Evolutionary conservation across 1,140 invertebrate genomes (phyloP), one percentile per base, ranked within the genome.

Genomic region (Pseudobourletiella spinata): DNA sequence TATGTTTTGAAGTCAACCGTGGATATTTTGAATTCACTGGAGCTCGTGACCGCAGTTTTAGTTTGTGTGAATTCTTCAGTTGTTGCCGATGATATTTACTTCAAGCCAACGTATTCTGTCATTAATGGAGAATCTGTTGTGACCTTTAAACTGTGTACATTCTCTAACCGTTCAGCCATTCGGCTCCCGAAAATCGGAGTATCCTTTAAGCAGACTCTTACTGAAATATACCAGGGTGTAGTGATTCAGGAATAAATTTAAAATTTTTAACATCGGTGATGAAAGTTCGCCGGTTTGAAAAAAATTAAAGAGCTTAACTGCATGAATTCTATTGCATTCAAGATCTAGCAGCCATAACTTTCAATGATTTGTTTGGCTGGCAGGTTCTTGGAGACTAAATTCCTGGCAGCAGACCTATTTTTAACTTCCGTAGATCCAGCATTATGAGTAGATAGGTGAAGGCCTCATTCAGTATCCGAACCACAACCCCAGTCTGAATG

Each of bases 81-180:
- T 20, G 57, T 69, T 25, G 58, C 64, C 1, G 52, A 66, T 57
- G 61, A 64, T 50, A 56, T 60, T 26, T 66, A 66, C 20, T 42
- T 69, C 0, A 8, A 44, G 14, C 62, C 61, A 8, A 14, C 8
- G 3, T 25, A 11, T 26, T 3, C 3, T 8, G 22, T 8, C 2
- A 32, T 61, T 20, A 26, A 42, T 28, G 50, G 32, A 42, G 15
- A 54, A 14, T 26, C 29, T 11, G 22, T 39, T 11, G 1, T 54
- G 3, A 42, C 32, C 8, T 60, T 60, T 39, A 39, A 60, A 43
- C 4, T 60, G n/a, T 16, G 24, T 28, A 60, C 24, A 14, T 52
- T 52, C 22, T 52, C 24, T 52, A 52, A 22, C 6, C 11, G 24
- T 6, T 11, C 6, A 57, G 11, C 8, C 14, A 14, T 57, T 20